phyloP scores from a whole-genome alignment of 2,113 vertebrate genomes.

The Myxocyprinus asiaticus region DNA sequence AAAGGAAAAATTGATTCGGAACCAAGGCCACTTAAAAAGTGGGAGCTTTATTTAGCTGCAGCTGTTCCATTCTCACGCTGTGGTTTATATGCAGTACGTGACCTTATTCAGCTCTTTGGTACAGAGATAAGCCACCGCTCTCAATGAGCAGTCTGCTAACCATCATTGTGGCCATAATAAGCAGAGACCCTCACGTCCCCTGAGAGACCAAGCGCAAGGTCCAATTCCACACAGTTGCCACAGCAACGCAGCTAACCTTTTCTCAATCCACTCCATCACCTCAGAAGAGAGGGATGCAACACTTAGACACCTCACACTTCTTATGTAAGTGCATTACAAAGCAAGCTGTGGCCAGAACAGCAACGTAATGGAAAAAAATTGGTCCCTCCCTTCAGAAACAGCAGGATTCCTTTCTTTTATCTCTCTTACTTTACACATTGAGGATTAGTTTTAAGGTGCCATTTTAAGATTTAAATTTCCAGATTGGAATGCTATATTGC shows the following conservation, averaged over 20 bases:
- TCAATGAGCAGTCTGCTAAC: neutral
- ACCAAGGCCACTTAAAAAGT: neutral
- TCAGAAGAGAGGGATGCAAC: slow-evolving; percentile 5
- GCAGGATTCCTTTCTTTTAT: neutral
- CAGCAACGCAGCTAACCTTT: slow-evolving; percentile 39
- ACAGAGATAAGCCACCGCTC: slow-evolving; percentile 19
- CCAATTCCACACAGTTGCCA: slow-evolving; percentile 31
- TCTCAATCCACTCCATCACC: slow-evolving; percentile 22
- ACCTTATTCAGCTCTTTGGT: neutral
- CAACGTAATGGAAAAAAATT: neutral
- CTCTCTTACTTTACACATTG: neutral
- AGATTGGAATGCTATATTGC: neutral
- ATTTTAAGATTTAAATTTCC: neutral
- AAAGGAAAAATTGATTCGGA: neutral
- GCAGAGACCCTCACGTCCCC: slow-evolving; percentile 6
- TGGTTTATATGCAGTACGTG: slow-evolving; percentile 1
- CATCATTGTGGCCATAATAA: slow-evolving; percentile 14
- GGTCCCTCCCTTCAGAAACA: neutral
- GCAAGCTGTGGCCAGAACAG: neutral
- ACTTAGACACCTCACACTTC: slow-evolving; percentile 4
- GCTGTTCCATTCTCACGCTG: neutral
- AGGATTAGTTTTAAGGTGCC: neutral
- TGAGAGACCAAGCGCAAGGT: slow-evolving; percentile 27
- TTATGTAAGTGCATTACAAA: slow-evolving; percentile 21
- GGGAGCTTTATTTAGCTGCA: neutral